Evolutionary conservation across 2,888 invertebrate genomes (phyloP).

Genomic region (Melolontha melolontha): DNA sequence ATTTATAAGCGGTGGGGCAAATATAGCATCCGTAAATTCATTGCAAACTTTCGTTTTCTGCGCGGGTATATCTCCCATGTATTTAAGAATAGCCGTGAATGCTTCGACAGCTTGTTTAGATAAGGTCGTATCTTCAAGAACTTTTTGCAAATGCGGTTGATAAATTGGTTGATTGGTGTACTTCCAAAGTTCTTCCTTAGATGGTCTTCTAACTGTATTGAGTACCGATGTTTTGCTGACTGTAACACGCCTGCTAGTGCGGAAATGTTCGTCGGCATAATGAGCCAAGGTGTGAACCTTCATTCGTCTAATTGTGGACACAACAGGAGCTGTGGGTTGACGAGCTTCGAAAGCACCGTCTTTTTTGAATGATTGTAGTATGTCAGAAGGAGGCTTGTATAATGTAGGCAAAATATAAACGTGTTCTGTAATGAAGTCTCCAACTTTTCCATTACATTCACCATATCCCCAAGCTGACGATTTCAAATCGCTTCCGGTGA

Average conservation of each 20-base stretch:
- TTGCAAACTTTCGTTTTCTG: conserved; percentile 80
- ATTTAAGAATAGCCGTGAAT: conserved; percentile 82
- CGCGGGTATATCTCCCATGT: conserved; percentile 94
- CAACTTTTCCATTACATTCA: conserved; percentile 76
- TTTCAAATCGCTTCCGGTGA: conserved; percentile 80
- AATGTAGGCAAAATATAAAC: conserved; percentile 90
- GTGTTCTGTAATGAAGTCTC: conserved; percentile 88
- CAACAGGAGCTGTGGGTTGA: conserved; percentile 62
- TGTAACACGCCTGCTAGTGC: conserved; percentile 64
- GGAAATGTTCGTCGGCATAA: conserved; percentile 86
- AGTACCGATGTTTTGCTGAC: conserved; percentile 74
- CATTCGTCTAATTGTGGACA: conserved; percentile 73
- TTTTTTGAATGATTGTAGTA: conserved; percentile 75
- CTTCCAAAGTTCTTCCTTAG: conserved; percentile 83
- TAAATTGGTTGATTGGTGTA: conserved; percentile 85
- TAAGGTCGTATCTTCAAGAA: conserved; percentile 77
- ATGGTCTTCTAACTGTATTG: conserved; percentile 73
- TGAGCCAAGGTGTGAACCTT: conserved; percentile 86
- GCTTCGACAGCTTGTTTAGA: conserved; percentile 80
- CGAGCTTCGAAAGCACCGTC: conserved; percentile 67
- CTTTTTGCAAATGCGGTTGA: conserved; percentile 82
- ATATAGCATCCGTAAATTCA: conserved; percentile 91
- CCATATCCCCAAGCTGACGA: conserved; percentile 81
- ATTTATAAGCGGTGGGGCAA: conserved; percentile 80
- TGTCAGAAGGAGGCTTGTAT: conserved; percentile 76